Evolutionary conservation across 2,888 invertebrate species (phyloP), one percentile per base, ranked within the genome.

Genomic region (Andrena praecox): DNA sequence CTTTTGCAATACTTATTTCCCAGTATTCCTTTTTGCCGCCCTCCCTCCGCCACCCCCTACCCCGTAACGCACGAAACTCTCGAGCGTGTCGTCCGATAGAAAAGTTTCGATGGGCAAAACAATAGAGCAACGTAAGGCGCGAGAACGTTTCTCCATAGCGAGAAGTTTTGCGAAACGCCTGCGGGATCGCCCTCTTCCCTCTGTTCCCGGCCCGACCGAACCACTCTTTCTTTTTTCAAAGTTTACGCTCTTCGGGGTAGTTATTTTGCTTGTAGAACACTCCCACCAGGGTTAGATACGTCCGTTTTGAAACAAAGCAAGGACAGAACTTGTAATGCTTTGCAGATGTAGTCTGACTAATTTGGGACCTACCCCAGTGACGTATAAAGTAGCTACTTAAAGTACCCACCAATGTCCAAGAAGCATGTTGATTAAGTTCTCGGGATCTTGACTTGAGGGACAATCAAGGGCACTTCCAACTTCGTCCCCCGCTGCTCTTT

Each of bases 181-280:
- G 54, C 16, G 31, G 68, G 12, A 52, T 68, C 33, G 27, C 24
- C 12, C 68, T 2, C 54, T 54, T 20, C 42, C 20, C 24, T 4
- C 56, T 2, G 56, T 12, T 56, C 56, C 24, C 56, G 10, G 24
- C 8, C 20, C 20, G 8, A 16, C 42, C 42, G 0, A 52, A 20
- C 20, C 20, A 33, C 2, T n/a, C 16, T n/a, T n/a, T 69, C 52
- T 35, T 56, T 12, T 10, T 31, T n/a, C 7, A n/a, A 67, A 75
- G n/a, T 70, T 75, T 62, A 42, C 35, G 35, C 50, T 31, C 20
- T 31, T 33, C 33, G 3, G 63, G 27, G 48, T 56, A 20, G 54
- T 48, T 54, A 72, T 64, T 64, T 72, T 64, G 73, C 59, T 77
- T 56, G 24, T 16, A 63, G 24, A 42, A n/a, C 71, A 27, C 35